Percentiles rank a stretch among this genome's conserved stretches.
Evolutionary conservation across 1,140 invertebrate genomes (phyloP).

Genomic region (Diabrotica undecimpunctata): DNA sequence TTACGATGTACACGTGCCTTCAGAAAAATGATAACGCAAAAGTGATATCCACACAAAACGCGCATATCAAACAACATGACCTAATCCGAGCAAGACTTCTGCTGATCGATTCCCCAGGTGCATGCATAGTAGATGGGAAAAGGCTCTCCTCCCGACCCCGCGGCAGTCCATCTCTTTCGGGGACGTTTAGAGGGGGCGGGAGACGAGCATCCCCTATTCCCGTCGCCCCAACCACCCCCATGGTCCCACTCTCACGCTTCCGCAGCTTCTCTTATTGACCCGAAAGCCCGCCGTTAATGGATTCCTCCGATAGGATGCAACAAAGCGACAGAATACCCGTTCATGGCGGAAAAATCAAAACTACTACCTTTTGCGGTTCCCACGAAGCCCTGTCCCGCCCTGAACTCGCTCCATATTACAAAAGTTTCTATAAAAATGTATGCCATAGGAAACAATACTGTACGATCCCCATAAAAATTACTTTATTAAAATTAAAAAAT

Average conservation of each 20-base stretch:
- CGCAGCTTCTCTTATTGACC: conserved; percentile 37
- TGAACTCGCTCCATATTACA: neutral
- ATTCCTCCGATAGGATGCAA: conserved; percentile 26
- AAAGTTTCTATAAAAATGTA: too few species aligned
- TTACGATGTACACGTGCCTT: neutral
- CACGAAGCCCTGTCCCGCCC: neutral
- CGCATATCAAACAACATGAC: conserved; percentile 33
- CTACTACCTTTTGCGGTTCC: neutral
- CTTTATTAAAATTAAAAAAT: too few species aligned
- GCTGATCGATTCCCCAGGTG: conserved; percentile 36
- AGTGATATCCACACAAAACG: conserved; percentile 13
- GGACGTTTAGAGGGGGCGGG: conserved; percentile 22
- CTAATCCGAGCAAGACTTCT: conserved; percentile 34
- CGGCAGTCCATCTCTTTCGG: conserved; percentile 16
- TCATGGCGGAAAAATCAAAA: conserved; percentile 2
- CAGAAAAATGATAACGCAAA: neutral
- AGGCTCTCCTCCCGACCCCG: conserved; percentile 4
- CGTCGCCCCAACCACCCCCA: conserved; percentile 14
- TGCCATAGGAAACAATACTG: too few species aligned
- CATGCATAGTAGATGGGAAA: conserved; percentile 30
- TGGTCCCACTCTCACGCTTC: conserved; percentile 23
- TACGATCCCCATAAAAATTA: too few species aligned
- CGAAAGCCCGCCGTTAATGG: conserved; percentile 32
- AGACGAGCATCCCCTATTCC: conserved; percentile 15
- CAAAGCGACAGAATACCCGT: conserved; percentile 7